Evolutionary conservation across 2,797 vertebrate species (phyloP).

Genomic region (Gymnoscopelus braueri): DNA sequence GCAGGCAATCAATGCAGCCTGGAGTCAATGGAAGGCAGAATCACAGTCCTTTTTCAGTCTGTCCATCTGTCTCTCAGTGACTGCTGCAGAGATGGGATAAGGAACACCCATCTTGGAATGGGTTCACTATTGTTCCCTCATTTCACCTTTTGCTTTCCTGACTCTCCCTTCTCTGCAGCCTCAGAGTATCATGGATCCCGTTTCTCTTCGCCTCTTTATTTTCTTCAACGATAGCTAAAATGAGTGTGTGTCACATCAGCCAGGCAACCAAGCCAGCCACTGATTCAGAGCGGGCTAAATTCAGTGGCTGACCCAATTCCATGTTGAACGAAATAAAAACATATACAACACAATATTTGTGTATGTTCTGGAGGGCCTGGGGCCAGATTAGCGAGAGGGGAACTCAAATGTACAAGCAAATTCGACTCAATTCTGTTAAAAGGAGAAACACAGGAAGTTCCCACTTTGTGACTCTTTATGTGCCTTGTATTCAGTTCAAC

Average conservation of each 20-base stretch:
- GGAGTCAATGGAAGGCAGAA: slow-evolving; percentile 75
- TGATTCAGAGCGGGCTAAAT: slow-evolving; percentile 68
- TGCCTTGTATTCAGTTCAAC: slow-evolving; percentile 2
- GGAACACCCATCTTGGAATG: slow-evolving; percentile 67
- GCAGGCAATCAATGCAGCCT: slow-evolving; percentile 79
- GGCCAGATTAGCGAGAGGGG: slow-evolving; percentile 67
- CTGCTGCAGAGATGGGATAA: slow-evolving; percentile 60
- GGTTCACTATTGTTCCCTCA: slow-evolving; percentile 25
- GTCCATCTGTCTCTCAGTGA: slow-evolving; percentile 36
- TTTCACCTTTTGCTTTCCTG: slow-evolving; percentile 26
- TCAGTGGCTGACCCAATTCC: slow-evolving; percentile 83
- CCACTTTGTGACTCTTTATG: background rate
- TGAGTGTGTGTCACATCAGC: background rate
- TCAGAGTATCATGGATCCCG: slow-evolving; percentile 29
- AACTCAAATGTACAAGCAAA: slow-evolving; percentile 57
- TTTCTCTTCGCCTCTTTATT: slow-evolving; percentile 1
- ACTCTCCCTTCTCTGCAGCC: slow-evolving; percentile 7
- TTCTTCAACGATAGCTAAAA: slow-evolving; percentile 15
- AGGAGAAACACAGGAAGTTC: slow-evolving; percentile 24
- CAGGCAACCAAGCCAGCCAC: slow-evolving; percentile 21
- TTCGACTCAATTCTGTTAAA: slow-evolving; percentile 62
- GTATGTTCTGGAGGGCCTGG: slow-evolving; percentile 65
- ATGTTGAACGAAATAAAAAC: slow-evolving; percentile 72
- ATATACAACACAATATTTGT: slow-evolving; percentile 41
- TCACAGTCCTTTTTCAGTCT: slow-evolving; percentile 41